Evolutionary conservation across 2,888 invertebrate species (phyloP).

Genomic region (Tromatobia lineatoria): DNA sequence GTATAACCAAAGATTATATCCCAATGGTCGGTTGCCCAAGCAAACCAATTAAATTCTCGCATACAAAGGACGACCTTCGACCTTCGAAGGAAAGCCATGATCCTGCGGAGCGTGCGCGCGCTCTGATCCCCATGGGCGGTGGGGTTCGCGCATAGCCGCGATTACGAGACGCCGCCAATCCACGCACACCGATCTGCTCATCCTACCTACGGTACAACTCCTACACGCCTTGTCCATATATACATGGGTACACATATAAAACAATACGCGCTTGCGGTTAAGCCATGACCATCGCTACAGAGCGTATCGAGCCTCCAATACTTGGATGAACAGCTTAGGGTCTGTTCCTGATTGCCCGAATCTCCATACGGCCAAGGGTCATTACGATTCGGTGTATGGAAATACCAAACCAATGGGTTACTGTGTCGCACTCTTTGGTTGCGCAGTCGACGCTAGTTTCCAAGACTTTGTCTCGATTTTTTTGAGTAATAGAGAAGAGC

Average conservation of each 20-base stretch:
- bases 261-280: neutral
- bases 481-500: no score
- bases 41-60: constrained; percentile 28
- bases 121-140: neutral
- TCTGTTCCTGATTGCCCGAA: constrained; percentile 30
- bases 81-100: constrained; percentile 24
- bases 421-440: neutral
- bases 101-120: constrained; percentile 9
- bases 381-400: neutral
- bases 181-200: neutral
- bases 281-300: neutral
- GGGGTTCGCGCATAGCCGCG: neutral
- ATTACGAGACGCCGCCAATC: neutral
- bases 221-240: neutral
- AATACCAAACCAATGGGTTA: constrained; percentile 1
- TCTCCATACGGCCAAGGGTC: constrained; percentile 12
- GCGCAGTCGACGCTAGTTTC: neutral
- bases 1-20: constrained; percentile 17
- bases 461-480: no score
- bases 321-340: constrained; percentile 14
- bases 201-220: neutral
- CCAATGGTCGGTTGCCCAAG: neutral
- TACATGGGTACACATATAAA: neutral
- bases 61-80: constrained; percentile 44
- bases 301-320: neutral